Evolutionary conservation across 2,888 invertebrate species (phyloP).

Genomic region (Hyposoter dolosus): DNA sequence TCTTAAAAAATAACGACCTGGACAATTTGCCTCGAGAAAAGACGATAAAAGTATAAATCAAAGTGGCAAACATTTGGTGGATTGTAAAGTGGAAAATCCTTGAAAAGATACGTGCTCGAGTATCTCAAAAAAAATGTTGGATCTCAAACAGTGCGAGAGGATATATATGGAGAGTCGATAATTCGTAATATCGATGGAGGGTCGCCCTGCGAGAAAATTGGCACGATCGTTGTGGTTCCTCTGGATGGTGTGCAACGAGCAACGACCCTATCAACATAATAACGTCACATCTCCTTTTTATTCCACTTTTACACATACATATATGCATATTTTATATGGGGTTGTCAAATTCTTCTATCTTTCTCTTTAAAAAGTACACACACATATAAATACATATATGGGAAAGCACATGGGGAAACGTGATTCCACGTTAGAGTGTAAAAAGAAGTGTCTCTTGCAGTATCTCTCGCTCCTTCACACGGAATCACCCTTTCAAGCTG

Average conservation of each 20-base stretch:
- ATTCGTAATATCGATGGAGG: slow-evolving; percentile 59
- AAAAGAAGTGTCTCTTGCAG: slow-evolving; percentile 53
- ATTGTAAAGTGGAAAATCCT: not conserved
- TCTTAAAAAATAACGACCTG: not conserved
- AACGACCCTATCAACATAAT: slow-evolving; percentile 68
- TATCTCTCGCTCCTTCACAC: slow-evolving; percentile 60
- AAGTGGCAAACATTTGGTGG: not conserved
- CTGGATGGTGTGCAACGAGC: slow-evolving; percentile 58
- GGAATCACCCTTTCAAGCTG: slow-evolving; percentile 44
- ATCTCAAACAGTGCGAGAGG: not conserved
- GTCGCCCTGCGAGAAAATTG: slow-evolving; percentile 59
- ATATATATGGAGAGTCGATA: slow-evolving; percentile 48
- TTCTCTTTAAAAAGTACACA: slow-evolving; percentile 18
- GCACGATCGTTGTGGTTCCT: slow-evolving; percentile 61
- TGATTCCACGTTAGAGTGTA: slow-evolving; percentile 46
- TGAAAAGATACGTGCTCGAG: not conserved
- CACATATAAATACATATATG: not conserved
- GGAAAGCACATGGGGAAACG: slow-evolving; percentile 29
- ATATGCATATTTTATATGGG: slow-evolving; percentile 44
- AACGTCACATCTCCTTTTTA: slow-evolving; percentile 64
- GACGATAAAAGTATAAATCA: not conserved
- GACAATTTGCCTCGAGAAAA: not conserved
- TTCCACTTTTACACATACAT: slow-evolving; percentile 47
- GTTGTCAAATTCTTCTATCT: slow-evolving; percentile 62
- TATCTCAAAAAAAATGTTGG: slow-evolving; percentile 3